phyloP scores from a whole-genome alignment of 1,140 invertebrate species.

The Homalodisca vitripennis region DNA sequence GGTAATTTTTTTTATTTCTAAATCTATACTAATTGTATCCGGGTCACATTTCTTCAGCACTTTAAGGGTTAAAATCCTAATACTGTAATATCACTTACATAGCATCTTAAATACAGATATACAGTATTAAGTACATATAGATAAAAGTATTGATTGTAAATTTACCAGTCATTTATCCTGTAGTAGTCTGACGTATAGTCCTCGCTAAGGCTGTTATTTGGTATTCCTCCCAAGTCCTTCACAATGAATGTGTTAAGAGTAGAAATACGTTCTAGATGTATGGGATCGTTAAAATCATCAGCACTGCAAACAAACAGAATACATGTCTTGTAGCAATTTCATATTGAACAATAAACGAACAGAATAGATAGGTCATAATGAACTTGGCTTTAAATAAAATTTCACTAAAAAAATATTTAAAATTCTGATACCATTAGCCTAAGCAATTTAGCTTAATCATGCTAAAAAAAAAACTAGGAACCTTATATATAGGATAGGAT shows the following conservation, averaged over 20 bases:
- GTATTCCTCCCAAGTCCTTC: constrained; percentile 80
- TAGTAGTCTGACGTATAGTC: constrained; percentile 93
- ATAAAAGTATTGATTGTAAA: constrained; percentile 34
- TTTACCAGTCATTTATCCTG: constrained; percentile 89
- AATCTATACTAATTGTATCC: too few relatives aligned
- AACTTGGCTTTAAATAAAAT: too few relatives aligned
- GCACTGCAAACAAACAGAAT: constrained; percentile 55
- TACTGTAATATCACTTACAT: neutral
- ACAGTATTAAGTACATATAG: neutral
- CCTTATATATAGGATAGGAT: too few relatives aligned
- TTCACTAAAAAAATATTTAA: too few relatives aligned
- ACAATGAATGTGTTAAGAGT: constrained; percentile 86
- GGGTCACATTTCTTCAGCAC: neutral
- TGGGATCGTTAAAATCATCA: constrained; percentile 94
- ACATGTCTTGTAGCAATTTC: too few relatives aligned
- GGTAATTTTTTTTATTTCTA: too few relatives aligned
- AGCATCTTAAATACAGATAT: neutral
- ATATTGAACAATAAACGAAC: too few relatives aligned
- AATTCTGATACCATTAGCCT: too few relatives aligned
- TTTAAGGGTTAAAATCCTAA: neutral
- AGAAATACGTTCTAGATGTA: constrained; percentile 87
- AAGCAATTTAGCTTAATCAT: too few relatives aligned
- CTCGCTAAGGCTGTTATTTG: constrained; percentile 64
- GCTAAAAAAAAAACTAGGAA: too few relatives aligned
- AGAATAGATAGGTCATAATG: too few relatives aligned